These are phyloP conservation scores for Trachemys scripta DNA, from an alignment of 2,113 vertebrate genomes.

Conservation along the genomic window DNA sequence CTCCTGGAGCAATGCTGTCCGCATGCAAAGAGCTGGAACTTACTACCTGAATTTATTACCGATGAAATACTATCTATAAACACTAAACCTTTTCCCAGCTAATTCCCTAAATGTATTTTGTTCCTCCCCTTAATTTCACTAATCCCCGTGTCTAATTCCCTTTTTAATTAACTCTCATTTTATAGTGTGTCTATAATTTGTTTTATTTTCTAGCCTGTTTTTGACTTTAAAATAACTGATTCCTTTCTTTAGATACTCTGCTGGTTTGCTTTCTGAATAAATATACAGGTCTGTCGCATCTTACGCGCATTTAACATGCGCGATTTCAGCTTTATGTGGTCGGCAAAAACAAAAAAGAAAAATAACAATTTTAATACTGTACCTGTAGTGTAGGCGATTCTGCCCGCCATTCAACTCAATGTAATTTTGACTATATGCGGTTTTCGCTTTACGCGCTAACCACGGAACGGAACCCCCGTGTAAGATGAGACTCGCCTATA, in stretches of 20 bases:
- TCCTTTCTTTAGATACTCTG: neutral
- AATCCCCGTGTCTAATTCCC: neutral
- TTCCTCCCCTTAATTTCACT: slow-evolving; percentile 15
- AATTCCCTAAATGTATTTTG: slow-evolving; percentile 24
- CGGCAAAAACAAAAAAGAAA: no score
- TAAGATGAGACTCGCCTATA: no score
- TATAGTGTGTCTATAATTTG: neutral
- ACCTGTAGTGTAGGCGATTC: no score
- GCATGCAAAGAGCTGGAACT: neutral
- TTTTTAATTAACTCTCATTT: neutral
- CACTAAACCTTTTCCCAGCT: neutral
- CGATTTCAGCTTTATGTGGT: no score
- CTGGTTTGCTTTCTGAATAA: neutral
- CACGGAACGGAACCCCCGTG: no score
- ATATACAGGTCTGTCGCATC: neutral
- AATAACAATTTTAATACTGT: no score
- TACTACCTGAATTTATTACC: neutral
- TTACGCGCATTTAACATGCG: no score
- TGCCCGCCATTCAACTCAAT: no score
- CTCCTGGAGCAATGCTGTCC: neutral
- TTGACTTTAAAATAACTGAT: neutral
- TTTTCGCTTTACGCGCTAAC: no score
- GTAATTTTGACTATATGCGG: no score
- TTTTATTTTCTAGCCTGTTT: neutral
- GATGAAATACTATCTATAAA: neutral